A percentile compares a stretch with the other conserved stretches of the same genome.
phyloP scores from a whole-genome alignment of 2,888 invertebrate species.

The Hetaerina titia region DNA sequence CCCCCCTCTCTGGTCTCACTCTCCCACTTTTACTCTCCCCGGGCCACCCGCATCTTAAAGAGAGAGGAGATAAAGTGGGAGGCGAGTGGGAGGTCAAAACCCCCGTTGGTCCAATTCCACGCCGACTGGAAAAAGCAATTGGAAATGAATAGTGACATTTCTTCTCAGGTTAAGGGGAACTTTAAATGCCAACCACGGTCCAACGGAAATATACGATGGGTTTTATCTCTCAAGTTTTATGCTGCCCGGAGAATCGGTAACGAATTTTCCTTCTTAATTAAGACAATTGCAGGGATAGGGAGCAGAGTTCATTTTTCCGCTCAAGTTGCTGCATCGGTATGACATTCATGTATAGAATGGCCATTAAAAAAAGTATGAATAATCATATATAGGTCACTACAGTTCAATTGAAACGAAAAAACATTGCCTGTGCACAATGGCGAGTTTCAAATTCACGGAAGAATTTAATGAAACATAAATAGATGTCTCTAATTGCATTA shows the following conservation, averaged over 20 bases:
- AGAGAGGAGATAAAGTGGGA: neutral
- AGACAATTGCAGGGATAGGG: too few species aligned
- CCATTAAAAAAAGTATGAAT: too few species aligned
- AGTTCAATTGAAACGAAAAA: too few species aligned
- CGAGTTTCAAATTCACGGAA: too few species aligned
- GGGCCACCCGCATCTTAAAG: neutral
- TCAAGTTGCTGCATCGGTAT: too few species aligned
- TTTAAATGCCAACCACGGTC: neutral
- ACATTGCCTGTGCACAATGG: too few species aligned
- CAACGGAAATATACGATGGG: neutral
- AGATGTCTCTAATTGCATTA: too few species aligned
- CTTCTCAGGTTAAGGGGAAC: neutral
- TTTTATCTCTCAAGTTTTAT: neutral
- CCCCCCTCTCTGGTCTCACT: neutral
- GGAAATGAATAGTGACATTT: slow-evolving; percentile 17
- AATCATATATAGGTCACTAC: too few species aligned
- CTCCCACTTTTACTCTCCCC: neutral
- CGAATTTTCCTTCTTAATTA: too few species aligned
- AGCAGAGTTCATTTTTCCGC: too few species aligned
- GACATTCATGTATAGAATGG: too few species aligned
- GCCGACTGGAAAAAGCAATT: neutral
- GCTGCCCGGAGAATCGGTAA: neutral
- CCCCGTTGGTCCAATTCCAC: neutral
- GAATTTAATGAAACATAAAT: too few species aligned
- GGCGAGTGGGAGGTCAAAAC: neutral